These are phyloP conservation scores for Dysidea cf. avara DNA, from an alignment of 37 sponge, comb jelly and placozoan species.

Conservation along the genomic window DNA sequence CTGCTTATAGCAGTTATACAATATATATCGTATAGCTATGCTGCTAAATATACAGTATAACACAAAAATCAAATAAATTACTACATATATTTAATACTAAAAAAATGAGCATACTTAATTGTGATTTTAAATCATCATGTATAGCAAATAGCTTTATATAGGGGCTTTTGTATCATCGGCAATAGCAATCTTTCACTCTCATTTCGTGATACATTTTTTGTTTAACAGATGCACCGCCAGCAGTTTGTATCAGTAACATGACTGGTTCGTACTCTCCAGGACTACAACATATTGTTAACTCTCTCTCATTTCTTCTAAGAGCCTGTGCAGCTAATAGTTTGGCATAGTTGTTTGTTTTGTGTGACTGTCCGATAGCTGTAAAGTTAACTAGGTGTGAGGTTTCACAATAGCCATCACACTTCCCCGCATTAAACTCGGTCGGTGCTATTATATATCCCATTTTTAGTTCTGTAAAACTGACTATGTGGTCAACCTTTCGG, in stretches of 20 bases:
- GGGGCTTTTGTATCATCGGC: constrained; percentile 38
- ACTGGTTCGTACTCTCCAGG: constrained; percentile 37
- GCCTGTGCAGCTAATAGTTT: constrained; percentile 37
- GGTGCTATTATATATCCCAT: constrained; percentile 22
- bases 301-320: no score
- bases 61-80: no score
- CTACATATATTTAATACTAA: no score
- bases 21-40: no score
- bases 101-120: no score
- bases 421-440: constrained; percentile 27
- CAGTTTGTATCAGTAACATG: neutral
- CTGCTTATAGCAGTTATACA: no score
- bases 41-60: no score
- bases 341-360: constrained; percentile 47
- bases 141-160: no score
- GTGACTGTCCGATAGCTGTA: no score
- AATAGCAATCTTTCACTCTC: constrained; percentile 46
- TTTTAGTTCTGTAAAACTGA: constrained; percentile 11
- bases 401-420: constrained; percentile 42
- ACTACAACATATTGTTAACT: no score
- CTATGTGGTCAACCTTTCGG: constrained; percentile 7
- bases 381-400: no score
- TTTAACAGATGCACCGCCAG: neutral
- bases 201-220: constrained; percentile 5
- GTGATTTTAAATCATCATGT: no score